These are phyloP conservation scores for Sesia bembeciformis DNA, from an alignment of 2,888 invertebrate genomes.

Conservation along the genomic window DNA sequence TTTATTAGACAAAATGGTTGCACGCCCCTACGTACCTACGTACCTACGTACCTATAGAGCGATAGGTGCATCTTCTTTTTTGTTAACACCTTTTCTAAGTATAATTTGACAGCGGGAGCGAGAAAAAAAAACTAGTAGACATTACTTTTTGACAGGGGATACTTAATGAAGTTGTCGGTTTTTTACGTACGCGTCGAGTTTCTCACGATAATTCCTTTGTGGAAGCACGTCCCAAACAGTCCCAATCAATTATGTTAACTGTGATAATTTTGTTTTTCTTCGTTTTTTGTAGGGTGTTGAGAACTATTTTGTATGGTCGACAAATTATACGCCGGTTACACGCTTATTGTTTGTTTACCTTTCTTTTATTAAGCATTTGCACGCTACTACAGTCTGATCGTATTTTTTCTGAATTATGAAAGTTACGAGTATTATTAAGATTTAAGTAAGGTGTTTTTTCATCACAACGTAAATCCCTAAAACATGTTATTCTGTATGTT, in stretches of 20 bases:
- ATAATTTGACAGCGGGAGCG: conserved; percentile 72
- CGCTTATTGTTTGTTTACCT: conserved; percentile 38
- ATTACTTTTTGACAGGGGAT: conserved; percentile 71
- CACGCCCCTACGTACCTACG: conserved; percentile 28
- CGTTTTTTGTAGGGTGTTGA: conserved; percentile 27
- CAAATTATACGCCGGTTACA: conserved; percentile 61
- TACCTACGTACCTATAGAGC: conserved; percentile 31
- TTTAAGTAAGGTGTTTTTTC: no score
- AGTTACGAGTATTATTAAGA: no score
- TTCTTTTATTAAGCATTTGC: background rate
- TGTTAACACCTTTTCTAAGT: conserved; percentile 72
- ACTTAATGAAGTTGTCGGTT: conserved; percentile 67
- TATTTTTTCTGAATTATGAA: no score
- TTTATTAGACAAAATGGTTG: conserved; percentile 44
- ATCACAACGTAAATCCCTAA: no score
- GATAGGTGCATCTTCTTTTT: conserved; percentile 52
- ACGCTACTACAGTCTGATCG: no score
- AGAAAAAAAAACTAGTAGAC: conserved; percentile 67
- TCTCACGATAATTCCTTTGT: conserved; percentile 62
- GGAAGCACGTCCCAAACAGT: conserved; percentile 59
- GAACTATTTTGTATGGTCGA: conserved; percentile 39
- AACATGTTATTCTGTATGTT: no score
- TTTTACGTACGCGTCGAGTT: conserved; percentile 34
- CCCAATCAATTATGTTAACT: conserved; percentile 71
- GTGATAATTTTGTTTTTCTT: conserved; percentile 54